Evolutionary conservation across 2,113 vertebrate genomes (phyloP), one percentile per base, ranked within the genome.

Genomic region (Xiphophorus couchianus): DNA sequence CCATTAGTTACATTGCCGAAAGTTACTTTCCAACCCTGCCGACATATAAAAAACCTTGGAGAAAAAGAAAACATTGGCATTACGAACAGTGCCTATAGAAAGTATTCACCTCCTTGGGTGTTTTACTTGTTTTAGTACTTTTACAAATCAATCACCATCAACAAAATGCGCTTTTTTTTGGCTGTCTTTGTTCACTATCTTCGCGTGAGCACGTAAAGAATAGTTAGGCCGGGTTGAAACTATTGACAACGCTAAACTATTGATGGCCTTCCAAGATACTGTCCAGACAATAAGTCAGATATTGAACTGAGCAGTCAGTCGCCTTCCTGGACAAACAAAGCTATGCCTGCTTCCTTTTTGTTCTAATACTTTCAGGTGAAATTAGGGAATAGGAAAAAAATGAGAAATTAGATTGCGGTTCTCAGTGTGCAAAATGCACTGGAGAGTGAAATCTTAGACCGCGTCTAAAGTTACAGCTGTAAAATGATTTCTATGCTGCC

Each of bases 41-140:
- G 87, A 90, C 84, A 78, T 62, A 86, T 73, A 90, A 83, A 86
- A 86, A 78, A 80, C 80, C 83, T 81, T 25, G 63, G 85, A 87
- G 78, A 83, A 79, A 76, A 74, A 11, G 2, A 37, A 37, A 37
- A 78, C 72, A 84, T 83, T 83, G 84, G 75, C 66, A 76, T 69
- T 66, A 73, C 14, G 64, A 39, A 80, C 30, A 42, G 28, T 27
- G 22, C 13, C 39, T 42, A 15, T 15, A 42, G 66, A 51, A 19
- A 25, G 5, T 25, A 22, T 51, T 51, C 19, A 2, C 5, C 15
- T 19, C 19, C 1, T 15, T 42, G 13, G 39, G 14, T 42, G 39
- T 42, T 42, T 42, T 42, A 4, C 39, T 13, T 15, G 12, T 42
- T 42, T 42, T 14, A 42, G 12, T 42, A 10, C 39, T 13, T 15